Evolutionary conservation across 2,113 vertebrate genomes (phyloP).

Genomic region (Oreochromis aureus): DNA sequence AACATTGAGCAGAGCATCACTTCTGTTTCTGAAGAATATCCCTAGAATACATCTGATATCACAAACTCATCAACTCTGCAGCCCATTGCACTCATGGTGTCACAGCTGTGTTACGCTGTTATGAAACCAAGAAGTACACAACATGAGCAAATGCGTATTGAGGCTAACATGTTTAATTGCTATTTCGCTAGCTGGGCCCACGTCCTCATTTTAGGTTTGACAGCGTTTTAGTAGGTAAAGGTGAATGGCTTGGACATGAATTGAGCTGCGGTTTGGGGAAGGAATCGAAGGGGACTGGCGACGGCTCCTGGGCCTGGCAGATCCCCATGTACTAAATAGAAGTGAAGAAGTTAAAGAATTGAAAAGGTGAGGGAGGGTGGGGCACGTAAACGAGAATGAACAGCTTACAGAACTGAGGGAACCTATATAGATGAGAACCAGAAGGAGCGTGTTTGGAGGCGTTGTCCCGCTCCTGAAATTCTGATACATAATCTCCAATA

Average conservation of each 20-base stretch:
- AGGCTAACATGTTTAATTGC: neutral
- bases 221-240: neutral
- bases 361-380: neutral
- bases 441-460: neutral
- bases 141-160: neutral
- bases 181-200: neutral
- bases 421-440: neutral
- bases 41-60: neutral
- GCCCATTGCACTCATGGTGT: neutral
- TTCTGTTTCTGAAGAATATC: neutral
- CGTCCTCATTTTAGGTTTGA: neutral
- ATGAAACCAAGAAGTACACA: neutral
- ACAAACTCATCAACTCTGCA: neutral
- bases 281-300: neutral
- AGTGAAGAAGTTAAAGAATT: neutral
- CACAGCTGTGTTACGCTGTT: neutral
- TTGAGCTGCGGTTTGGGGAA: neutral
- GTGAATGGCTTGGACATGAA: neutral
- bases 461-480: accelerated
- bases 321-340: neutral
- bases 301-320: neutral
- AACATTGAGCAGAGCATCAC: neutral
- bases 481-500: neutral
- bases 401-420: neutral
- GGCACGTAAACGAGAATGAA: neutral